These are phyloP conservation scores for Vidua macroura DNA, from an alignment of 2,113 vertebrate species.

Conservation along the genomic window DNA sequence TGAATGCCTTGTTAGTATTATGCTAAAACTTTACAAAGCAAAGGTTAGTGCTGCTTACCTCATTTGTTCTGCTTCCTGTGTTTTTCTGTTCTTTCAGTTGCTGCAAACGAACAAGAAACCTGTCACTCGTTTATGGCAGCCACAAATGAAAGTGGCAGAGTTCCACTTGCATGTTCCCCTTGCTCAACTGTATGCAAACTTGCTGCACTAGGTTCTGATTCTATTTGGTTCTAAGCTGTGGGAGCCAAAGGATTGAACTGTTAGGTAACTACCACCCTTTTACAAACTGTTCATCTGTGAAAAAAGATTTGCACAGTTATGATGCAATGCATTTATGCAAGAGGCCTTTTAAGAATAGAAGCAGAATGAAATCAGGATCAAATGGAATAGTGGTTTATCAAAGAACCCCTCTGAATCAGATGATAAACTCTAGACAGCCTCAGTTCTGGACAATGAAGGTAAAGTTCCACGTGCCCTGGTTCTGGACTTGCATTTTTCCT, in stretches of 20 bases:
- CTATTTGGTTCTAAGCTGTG: background rate
- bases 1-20: background rate
- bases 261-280: background rate
- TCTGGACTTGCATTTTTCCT: background rate
- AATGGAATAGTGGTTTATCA: background rate
- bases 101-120: constrained; percentile 57
- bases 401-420: background rate
- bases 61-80: constrained; percentile 86
- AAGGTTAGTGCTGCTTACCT: constrained; percentile 74
- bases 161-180: background rate
- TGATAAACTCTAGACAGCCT: background rate
- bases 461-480: background rate
- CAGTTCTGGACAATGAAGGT: background rate
- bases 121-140: background rate
- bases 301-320: background rate
- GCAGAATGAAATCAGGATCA: background rate
- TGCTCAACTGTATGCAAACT: background rate
- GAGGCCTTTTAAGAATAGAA: background rate
- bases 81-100: constrained; percentile 98
- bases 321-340: background rate
- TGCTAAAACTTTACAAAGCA: background rate
- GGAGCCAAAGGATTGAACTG: background rate
- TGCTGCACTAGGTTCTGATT: background rate
- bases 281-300: background rate
- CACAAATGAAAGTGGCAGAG: background rate